Evolutionary conservation across 2,797 vertebrate genomes (phyloP).

Genomic region (Pteropus rufus): DNA sequence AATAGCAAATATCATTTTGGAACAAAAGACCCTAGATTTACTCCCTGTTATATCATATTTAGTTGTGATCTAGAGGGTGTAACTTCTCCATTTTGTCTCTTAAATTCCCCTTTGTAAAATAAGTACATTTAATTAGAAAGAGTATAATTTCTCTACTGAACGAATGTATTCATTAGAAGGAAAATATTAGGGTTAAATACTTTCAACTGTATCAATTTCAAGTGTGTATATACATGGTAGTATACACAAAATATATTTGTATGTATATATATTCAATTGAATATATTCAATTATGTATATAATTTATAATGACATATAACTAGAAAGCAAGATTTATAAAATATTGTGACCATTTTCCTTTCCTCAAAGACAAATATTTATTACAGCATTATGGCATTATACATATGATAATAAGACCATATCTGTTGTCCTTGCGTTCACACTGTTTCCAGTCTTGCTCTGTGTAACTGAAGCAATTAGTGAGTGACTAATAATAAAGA

Average conservation of each 20-base stretch:
- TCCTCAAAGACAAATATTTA: neutral
- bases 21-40: neutral
- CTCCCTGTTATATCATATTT: neutral
- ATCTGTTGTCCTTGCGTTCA: neutral
- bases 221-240: neutral
- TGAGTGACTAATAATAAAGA: neutral
- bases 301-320: neutral
- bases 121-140: neutral
- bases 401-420: neutral
- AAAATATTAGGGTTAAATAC: neutral
- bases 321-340: neutral
- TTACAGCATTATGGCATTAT: neutral
- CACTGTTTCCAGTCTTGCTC: neutral
- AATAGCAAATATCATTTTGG: neutral
- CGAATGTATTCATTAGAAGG: neutral
- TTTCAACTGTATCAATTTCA: neutral
- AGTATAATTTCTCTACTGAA: neutral
- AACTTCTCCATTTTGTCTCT: neutral
- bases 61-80: neutral
- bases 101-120: neutral
- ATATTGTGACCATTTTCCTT: neutral
- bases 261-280: neutral
- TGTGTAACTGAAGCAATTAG: neutral
- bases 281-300: neutral
- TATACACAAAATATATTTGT: neutral